Evolutionary conservation across 2,888 invertebrate genomes (phyloP).

Genomic region (Resseliella maxima): DNA sequence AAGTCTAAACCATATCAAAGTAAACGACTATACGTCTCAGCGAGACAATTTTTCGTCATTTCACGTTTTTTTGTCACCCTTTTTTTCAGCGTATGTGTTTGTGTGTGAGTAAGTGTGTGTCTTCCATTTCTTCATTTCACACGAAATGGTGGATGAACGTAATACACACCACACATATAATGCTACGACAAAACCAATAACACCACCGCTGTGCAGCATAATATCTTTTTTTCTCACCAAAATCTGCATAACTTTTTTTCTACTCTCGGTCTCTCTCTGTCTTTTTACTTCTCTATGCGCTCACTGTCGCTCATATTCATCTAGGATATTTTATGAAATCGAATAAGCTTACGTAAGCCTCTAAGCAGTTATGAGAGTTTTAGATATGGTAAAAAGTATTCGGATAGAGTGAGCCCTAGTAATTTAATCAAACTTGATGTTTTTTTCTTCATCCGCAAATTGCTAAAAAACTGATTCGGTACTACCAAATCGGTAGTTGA

Average conservation of each 20-base stretch:
- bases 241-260: conserved; percentile 10
- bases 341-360: conserved; percentile 46
- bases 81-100: too few species aligned
- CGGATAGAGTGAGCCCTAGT: not conserved
- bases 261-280: too few species aligned
- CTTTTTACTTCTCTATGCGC: not conserved
- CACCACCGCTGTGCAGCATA: not conserved
- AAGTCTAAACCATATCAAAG: conserved; percentile 25
- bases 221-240: conserved; percentile 27
- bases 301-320: not conserved
- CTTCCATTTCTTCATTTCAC: not conserved
- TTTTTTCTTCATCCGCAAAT: not conserved
- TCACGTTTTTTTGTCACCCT: not conserved
- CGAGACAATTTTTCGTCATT: not conserved
- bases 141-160: not conserved
- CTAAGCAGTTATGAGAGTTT: conserved; percentile 15
- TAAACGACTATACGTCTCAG: not conserved
- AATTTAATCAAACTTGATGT: conserved; percentile 17
- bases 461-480: conserved; percentile 30
- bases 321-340: conserved; percentile 25
- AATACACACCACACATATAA: conserved; percentile 3
- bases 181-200: conserved; percentile 38
- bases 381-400: not conserved
- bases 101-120: too few species aligned
- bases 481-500: too few species aligned